Evolutionary conservation across 2,113 vertebrate genomes (phyloP).

Genomic region (Sceloporus undulatus): DNA sequence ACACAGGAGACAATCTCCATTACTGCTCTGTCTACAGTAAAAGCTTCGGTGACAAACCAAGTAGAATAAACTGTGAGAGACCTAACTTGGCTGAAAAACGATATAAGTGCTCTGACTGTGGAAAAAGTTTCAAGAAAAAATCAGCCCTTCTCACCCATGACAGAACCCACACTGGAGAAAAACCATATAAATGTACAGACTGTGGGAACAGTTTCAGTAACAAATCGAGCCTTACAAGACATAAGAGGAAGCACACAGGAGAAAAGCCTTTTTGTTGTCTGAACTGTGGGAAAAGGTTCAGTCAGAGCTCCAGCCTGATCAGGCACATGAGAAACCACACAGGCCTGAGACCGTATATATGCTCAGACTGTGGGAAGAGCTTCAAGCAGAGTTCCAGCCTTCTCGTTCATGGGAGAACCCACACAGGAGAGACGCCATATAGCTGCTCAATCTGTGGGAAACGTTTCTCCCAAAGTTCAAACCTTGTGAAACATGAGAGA

Average conservation of each 20-base stretch:
- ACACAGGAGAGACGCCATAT: constrained; percentile 63
- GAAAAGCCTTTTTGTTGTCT: constrained; percentile 45
- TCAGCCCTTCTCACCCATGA: constrained; percentile 67
- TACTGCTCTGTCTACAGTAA: neutral
- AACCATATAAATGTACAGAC: constrained; percentile 65
- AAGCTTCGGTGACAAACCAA: neutral
- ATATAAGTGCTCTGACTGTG: constrained; percentile 48
- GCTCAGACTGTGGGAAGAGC: constrained; percentile 63
- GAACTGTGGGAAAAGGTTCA: constrained; percentile 62
- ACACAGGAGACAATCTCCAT: neutral
- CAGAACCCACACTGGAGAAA: constrained; percentile 68
- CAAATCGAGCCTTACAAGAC: constrained; percentile 58
- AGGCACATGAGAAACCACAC: constrained; percentile 64
- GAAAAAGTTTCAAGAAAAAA: constrained; percentile 70
- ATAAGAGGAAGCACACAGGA: constrained; percentile 60
- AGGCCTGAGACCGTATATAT: constrained; percentile 60
- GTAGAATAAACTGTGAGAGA: neutral
- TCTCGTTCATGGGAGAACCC: constrained; percentile 68
- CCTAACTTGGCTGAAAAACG: constrained; percentile 45
- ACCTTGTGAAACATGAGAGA: constrained; percentile 31
- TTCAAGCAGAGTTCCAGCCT: constrained; percentile 71
- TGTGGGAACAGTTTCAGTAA: constrained; percentile 42
- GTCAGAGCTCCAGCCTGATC: constrained; percentile 62
- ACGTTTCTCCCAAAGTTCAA: constrained; percentile 64
- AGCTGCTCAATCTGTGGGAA: constrained; percentile 62